Evolutionary conservation across 2,888 invertebrate genomes (phyloP).

Genomic region (Schizaphis graminum): DNA sequence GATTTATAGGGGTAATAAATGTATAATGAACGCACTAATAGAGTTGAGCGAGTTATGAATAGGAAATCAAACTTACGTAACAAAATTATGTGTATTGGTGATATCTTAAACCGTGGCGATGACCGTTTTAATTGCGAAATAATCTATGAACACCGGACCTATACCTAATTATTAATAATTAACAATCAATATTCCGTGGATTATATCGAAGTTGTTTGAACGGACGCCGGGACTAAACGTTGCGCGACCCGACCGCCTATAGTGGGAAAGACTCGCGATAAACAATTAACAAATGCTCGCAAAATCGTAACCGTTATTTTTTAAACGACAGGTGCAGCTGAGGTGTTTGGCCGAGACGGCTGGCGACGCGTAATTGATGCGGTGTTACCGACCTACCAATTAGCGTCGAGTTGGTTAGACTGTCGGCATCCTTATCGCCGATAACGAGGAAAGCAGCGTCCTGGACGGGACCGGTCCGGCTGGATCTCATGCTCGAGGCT

Average conservation of each 20-base stretch:
- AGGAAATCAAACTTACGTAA: background rate
- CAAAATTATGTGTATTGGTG: background rate
- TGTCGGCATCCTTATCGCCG: background rate
- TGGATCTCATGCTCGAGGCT: no score
- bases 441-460: background rate
- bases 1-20: background rate
- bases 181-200: background rate
- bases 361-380: background rate
- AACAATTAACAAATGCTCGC: slow-evolving; percentile 14
- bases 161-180: background rate
- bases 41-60: background rate
- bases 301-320: slow-evolving; percentile 53
- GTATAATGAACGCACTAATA: background rate
- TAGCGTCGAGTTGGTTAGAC: background rate
- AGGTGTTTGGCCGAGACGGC: background rate
- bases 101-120: background rate
- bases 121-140: background rate
- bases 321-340: slow-evolving; percentile 59
- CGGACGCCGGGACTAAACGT: slow-evolving; percentile 13
- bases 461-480: no score
- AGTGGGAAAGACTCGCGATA: slow-evolving; percentile 19
- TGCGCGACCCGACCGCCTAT: slow-evolving; percentile 48
- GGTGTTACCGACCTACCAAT: background rate
- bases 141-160: background rate
- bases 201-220: background rate